Evolutionary conservation across 35 echinoderm and acorn worm species (phyloP), one percentile per base, ranked within the genome.

Genomic region (Lytechinus pictus): DNA sequence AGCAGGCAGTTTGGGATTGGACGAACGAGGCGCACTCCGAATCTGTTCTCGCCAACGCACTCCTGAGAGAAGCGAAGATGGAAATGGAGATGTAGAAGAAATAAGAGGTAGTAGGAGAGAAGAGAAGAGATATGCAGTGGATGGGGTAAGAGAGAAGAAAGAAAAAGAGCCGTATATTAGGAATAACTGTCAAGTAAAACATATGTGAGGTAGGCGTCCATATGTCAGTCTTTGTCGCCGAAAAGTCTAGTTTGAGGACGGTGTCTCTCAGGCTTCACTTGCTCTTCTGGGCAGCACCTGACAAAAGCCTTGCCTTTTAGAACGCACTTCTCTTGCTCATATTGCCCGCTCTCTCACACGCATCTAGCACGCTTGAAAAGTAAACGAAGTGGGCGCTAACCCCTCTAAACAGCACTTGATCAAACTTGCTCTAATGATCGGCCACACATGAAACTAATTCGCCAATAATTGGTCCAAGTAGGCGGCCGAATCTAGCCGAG

Each of bases 361-460:
- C 97, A 96, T 91, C 90, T 97, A 96, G 93, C 95, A 97, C 97
- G 97, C 95, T 97, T 95, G 96, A 97, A 97, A 97, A 97, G 97
- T 97, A 97, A 97, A 97, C 97, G 97, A 96, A 96, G 97, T 95
- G 92, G 95, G 55, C 97, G 97, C 97, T 92, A 91, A 96, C 91
- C 91, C 94, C 94, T 93, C 97, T 94, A 94, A 97, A 88, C 86
- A 96, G 94, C 97, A 95, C 96, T 96, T 96, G 96, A 95, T 96
- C 95, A 96, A 97, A 96, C 95, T 95, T 94, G 95, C 54, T 86
- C 97, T 97, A 97, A 97, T 97, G 97, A 96, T 97, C 96, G 97
- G 97, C 94, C 97, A 97, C 97, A 97, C 97, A 97, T 97, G 97
- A 97, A 87, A 96, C 97, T 97, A 97, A 97, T 97, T 96, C 97